Percentiles rank a stretch among this genome's conserved stretches.
phyloP scores from a whole-genome alignment of 2,888 invertebrate genomes.

The Oscheius sp. region DNA sequence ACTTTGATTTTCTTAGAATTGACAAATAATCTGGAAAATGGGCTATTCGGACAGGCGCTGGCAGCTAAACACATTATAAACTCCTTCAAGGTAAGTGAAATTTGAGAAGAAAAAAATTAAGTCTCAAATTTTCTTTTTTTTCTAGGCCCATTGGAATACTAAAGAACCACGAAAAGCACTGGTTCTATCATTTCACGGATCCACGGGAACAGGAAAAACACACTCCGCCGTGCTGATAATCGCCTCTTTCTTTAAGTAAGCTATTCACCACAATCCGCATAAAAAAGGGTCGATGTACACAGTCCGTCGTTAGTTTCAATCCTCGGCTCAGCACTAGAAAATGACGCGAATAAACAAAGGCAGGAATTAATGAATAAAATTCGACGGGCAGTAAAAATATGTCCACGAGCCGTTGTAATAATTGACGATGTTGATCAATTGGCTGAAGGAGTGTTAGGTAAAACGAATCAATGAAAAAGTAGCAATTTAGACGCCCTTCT shows the following conservation, averaged over 20 bases:
- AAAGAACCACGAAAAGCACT: conserved; percentile 8
- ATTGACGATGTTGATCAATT: conserved; percentile 17
- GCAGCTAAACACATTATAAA: conserved; percentile 1
- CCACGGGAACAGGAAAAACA: conserved; percentile 25
- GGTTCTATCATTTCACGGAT: conserved; percentile 23
- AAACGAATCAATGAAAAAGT: no score
- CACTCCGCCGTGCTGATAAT: neutral
- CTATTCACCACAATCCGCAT: neutral
- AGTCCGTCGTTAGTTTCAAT: conserved; percentile 3
- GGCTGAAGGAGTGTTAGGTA: conserved; percentile 9
- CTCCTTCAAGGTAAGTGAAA: conserved; percentile 8
- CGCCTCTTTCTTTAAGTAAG: conserved; percentile 4
- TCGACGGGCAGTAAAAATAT: conserved; percentile 1
- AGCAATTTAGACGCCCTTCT: conserved; percentile 9
- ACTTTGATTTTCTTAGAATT: neutral
- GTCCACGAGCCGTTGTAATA: conserved; percentile 13
- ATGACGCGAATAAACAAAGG: neutral
- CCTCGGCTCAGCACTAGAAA: conserved; percentile 13
- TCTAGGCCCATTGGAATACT: conserved; percentile 19
- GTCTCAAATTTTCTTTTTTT: no score
- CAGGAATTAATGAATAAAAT: neutral
- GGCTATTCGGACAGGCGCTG: conserved; percentile 10
- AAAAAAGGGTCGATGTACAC: neutral
- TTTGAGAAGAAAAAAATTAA: neutral
- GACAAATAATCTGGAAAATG: neutral